Percentiles rank a stretch among this genome's conserved stretches.
Evolutionary conservation across 2,888 invertebrate genomes (phyloP).

Genomic region (Coenonympha glycerion): DNA sequence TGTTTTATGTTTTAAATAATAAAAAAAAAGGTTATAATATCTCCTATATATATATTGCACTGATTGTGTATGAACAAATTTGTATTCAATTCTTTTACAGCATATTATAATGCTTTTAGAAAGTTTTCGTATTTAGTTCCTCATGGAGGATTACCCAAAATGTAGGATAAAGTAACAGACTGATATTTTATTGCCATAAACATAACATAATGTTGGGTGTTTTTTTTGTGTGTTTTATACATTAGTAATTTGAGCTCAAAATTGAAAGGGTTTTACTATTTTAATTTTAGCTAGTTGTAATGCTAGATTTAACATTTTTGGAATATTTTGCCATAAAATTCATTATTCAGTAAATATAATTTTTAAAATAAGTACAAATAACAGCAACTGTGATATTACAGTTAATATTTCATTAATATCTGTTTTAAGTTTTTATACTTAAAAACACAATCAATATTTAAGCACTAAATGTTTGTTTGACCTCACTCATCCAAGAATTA

Average conservation of each 20-base stretch:
- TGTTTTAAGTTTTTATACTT: slow-evolving; percentile 8
- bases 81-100: no score
- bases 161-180: slow-evolving; percentile 22
- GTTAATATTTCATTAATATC: slow-evolving; percentile 19
- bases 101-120: slow-evolving; percentile 1
- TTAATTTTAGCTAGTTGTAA: slow-evolving; percentile 8
- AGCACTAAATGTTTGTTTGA: background rate
- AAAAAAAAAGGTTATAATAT: no score
- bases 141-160: slow-evolving; percentile 5
- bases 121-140: background rate
- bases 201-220: slow-evolving; percentile 16
- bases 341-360: slow-evolving; percentile 10
- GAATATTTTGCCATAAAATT: slow-evolving; percentile 11
- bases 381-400: slow-evolving; percentile 31
- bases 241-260: slow-evolving; percentile 7
- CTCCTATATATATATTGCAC: no score
- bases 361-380: slow-evolving; percentile 24
- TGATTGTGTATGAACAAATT: background rate
- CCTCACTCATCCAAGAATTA: slow-evolving; percentile 11
- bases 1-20: no score
- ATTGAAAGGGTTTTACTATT: slow-evolving; percentile 4
- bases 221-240: slow-evolving; percentile 4
- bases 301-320: background rate
- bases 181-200: slow-evolving; percentile 28
- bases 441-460: slow-evolving; percentile 4